Evolutionary conservation across 2,113 vertebrate genomes (phyloP).

Genomic region (Pelmatolapia mariae): DNA sequence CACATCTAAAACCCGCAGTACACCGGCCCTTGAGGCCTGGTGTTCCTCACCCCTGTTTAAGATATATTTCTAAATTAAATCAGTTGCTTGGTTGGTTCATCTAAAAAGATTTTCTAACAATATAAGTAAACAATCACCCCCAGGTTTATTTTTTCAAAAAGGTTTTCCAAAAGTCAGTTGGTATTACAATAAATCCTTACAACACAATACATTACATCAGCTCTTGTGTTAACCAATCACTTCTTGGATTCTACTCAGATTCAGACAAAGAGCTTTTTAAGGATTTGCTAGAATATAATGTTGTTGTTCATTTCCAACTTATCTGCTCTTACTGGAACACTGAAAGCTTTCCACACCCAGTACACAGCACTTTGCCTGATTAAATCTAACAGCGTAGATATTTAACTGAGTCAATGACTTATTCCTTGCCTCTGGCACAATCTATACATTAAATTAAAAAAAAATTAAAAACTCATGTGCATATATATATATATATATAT

Average conservation of each 20-base stretch:
- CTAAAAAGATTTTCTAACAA: neutral
- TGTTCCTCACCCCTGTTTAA: neutral
- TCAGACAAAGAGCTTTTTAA: neutral
- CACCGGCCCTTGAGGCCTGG: neutral
- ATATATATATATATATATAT: neutral
- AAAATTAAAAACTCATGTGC: fast-evolving
- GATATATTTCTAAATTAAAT: neutral
- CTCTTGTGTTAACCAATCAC: neutral
- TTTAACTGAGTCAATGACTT: neutral
- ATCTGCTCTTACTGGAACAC: neutral
- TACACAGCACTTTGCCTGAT: neutral
- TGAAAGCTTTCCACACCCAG: neutral
- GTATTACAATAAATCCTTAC: neutral
- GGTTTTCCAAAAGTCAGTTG: neutral
- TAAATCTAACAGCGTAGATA: neutral
- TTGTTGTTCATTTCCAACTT: neutral
- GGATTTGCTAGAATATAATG: neutral
- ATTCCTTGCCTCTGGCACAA: neutral
- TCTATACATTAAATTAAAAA: neutral
- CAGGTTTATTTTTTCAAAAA: neutral
- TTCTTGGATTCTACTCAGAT: neutral
- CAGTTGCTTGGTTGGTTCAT: neutral
- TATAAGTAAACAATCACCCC: neutral
- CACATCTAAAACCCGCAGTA: neutral
- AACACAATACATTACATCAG: neutral